phyloP scores from a whole-genome alignment of 2,113 vertebrate genomes.

The Scomber scombrus region DNA sequence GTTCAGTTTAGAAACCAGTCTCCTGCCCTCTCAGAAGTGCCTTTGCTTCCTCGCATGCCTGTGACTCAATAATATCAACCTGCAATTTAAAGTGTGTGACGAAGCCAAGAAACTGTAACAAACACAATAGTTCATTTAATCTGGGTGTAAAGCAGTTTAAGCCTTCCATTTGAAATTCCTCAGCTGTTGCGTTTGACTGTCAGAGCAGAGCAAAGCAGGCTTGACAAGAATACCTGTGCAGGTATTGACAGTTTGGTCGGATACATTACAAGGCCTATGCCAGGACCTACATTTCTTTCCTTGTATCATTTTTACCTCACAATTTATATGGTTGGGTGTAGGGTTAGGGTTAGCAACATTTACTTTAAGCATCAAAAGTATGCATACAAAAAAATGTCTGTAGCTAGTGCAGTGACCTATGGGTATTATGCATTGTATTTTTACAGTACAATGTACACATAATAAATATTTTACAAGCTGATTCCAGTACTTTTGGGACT shows the following conservation, averaged over 20 bases:
- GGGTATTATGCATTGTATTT: too few relatives aligned
- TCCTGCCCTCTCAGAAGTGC: slow-evolving; percentile 6
- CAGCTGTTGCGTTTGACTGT: not conserved
- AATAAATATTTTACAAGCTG: too few relatives aligned
- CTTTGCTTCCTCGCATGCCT: slow-evolving; percentile 21
- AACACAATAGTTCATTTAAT: not conserved
- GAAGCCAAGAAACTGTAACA: not conserved
- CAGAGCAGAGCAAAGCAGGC: slow-evolving; percentile 54
- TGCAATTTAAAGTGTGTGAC: not conserved
- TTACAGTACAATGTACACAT: too few relatives aligned
- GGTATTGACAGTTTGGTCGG: slow-evolving; percentile 11
- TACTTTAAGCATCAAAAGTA: too few relatives aligned
- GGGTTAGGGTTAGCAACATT: too few relatives aligned
- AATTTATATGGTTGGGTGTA: not conserved
- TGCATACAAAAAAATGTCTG: too few relatives aligned
- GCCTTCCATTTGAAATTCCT: slow-evolving; percentile 46
- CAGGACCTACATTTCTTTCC: not conserved
- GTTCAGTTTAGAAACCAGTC: slow-evolving; percentile 34
- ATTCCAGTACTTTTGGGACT: too few relatives aligned
- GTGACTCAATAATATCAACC: not conserved
- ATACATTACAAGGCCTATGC: not conserved
- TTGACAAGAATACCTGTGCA: slow-evolving; percentile 27
- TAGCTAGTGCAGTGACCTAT: too few relatives aligned
- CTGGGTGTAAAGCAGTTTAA: slow-evolving; percentile 8
- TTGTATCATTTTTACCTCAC: not conserved